Evolutionary conservation across 2,797 vertebrate genomes (phyloP).

Genomic region (Bradypodion pumilum): DNA sequence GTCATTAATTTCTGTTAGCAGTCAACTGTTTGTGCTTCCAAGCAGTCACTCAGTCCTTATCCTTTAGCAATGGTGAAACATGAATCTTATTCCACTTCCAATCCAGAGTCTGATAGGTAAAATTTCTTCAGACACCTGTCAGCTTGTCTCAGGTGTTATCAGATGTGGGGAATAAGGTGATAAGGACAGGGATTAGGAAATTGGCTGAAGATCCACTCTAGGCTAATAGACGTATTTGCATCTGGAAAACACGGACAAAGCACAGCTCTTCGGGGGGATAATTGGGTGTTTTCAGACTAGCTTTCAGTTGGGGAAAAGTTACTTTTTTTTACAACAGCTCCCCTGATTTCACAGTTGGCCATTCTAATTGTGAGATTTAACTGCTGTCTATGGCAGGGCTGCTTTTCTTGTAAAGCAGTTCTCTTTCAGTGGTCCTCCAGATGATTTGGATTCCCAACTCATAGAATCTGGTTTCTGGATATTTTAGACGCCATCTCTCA

Average conservation of each 20-base stretch:
- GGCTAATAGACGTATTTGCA: neutral
- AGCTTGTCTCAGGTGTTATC: neutral
- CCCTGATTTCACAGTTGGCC: neutral
- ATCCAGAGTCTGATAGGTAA: conserved; percentile 8
- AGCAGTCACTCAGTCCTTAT: neutral
- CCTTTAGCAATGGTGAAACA: conserved; percentile 19
- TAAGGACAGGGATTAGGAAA: neutral
- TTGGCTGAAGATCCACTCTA: neutral
- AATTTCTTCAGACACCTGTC: conserved; percentile 32
- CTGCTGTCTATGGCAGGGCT: neutral
- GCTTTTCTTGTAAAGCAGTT: no score
- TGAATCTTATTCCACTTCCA: neutral
- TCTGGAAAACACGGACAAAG: no score
- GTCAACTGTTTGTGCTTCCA: conserved; percentile 2
- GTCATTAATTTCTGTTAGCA: conserved; percentile 39
- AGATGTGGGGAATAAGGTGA: neutral
- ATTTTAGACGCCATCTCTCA: no score
- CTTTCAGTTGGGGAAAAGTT: neutral
- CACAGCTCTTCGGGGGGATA: neutral
- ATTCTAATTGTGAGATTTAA: no score
- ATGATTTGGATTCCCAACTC: no score
- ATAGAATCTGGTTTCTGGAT: no score
- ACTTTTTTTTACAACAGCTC: neutral
- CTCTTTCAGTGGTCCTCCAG: no score
- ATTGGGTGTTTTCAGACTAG: neutral